Evolutionary conservation across 2,113 vertebrate genomes (phyloP), one percentile per base, ranked within the genome.

Genomic region (Terrapene triunguis): DNA sequence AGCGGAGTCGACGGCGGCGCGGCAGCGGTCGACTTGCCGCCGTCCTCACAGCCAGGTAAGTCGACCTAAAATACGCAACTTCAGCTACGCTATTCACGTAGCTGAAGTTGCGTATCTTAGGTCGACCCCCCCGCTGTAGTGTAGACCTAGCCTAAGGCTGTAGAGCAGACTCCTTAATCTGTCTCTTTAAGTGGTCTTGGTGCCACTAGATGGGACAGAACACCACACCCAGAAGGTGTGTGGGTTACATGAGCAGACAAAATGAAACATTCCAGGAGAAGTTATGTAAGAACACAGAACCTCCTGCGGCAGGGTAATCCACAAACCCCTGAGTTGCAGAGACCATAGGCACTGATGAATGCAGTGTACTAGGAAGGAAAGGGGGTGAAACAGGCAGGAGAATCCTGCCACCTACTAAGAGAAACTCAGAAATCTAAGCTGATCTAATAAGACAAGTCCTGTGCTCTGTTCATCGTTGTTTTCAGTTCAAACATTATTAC

Each of bases 361-460:
- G 44, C 9, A 86, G 35, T 44, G 3, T 42, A 69, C 4, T 14
- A 84, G 47, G 22, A 53, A 57, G 7, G 65, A 29, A 84, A 87
- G 4, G 8, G 80, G 47, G 5, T 69, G 74, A 84, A 94, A 7
- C 7, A 10, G 80, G 24, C 24, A 25, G n/a, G 72, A 53, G 4
- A 81, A 79, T 48, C 47, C 35, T 74, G 69, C 85, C 10, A 55
- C 22, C 32, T 74, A 38, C 59, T 88, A 35, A 7, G 50, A 86
- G 27, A 94, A 57, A 51, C 85, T 83, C 50, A 44, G 47, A 79
- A 95, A 72, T 92, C 21, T 21, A 95, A 74, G 44, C 21, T 81
- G 35, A 95, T 44, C 59, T 88, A 32, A 47, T 79, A 89, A 74
- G 10, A 48, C 5, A 84, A 48, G 72, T 48, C 0, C 0, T 44